Conservation (phyloP, 2,797 vertebrate species). For the Lepilemur septentrionalis region DNA sequence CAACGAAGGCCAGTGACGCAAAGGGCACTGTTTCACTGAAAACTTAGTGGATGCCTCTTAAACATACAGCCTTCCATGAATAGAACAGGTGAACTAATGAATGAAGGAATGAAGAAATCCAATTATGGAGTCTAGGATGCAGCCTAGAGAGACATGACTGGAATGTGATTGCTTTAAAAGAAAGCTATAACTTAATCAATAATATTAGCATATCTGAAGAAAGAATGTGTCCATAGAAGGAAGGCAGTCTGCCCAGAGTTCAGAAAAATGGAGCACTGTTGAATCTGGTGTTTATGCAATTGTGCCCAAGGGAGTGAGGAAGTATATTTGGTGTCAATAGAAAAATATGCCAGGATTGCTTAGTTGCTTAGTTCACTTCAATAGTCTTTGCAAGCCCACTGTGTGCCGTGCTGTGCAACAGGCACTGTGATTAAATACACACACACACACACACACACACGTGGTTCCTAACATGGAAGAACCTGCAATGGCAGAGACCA, state of each 20-base stretch:
- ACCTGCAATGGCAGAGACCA: not conserved
- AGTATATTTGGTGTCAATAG: not conserved
- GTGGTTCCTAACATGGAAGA: not conserved
- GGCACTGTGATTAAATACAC: not conserved
- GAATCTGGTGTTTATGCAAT: constrained; percentile 40
- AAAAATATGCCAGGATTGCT: not conserved
- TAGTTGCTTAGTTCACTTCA: not conserved
- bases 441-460: not conserved
- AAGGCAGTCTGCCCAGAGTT: not conserved
- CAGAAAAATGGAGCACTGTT: constrained; percentile 33
- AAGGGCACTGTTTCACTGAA: not conserved
- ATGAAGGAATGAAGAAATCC: constrained; percentile 49
- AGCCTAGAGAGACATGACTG: not conserved
- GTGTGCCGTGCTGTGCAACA: not conserved
- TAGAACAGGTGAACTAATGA: constrained; percentile 45
- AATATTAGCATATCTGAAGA: constrained; percentile 58
- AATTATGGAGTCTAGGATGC: constrained; percentile 14
- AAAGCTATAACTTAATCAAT: constrained; percentile 51
- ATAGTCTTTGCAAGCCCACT: constrained; percentile 7
- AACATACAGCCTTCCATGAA: not conserved
- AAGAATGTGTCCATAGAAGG: constrained; percentile 43
- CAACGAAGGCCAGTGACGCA: not conserved
- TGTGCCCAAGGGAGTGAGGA: not conserved
- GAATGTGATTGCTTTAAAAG: constrained; percentile 30
- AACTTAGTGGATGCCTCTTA: not conserved